Conservation (phyloP, 2,797 vertebrate genomes). For the Oophaga sylvatica region DNA sequence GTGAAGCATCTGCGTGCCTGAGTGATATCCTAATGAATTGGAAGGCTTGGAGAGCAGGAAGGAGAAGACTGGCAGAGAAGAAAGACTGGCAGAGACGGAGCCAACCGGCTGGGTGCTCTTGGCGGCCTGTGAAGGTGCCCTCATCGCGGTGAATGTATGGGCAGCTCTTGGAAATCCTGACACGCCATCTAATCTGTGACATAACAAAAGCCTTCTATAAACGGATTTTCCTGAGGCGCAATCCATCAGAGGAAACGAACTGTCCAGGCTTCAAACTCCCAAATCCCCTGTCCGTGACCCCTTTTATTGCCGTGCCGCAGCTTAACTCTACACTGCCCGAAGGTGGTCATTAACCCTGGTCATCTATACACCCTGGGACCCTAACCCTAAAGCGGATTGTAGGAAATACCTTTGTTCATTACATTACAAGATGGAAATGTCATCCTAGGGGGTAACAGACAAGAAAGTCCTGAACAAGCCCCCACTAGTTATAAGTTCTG, state of each 20-base stretch:
- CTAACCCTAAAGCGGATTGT: too few species aligned
- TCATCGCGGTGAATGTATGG: neutral
- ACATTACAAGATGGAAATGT: neutral
- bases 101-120: conserved; percentile 27
- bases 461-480: too few species aligned
- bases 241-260: conserved; percentile 64
- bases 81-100: neutral
- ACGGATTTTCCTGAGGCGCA: conserved; percentile 68
- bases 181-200: conserved; percentile 60
- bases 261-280: conserved; percentile 42
- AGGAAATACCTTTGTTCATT: neutral
- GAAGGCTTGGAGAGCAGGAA: too few species aligned
- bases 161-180: conserved; percentile 43
- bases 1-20: neutral
- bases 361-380: neutral
- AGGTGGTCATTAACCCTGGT: neutral
- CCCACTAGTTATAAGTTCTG: too few species aligned
- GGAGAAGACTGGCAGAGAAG: neutral
- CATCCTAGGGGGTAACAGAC: neutral
- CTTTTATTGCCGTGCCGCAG: neutral
- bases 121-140: neutral
- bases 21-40: neutral
- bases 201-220: conserved; percentile 68
- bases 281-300: conserved; percentile 47
- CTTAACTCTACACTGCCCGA: neutral